A percentile compares a stretch with the other conserved stretches of the same genome.
Evolutionary conservation across 2,888 invertebrate genomes (phyloP).

Genomic region (Dasysyrphus tricinctus): DNA sequence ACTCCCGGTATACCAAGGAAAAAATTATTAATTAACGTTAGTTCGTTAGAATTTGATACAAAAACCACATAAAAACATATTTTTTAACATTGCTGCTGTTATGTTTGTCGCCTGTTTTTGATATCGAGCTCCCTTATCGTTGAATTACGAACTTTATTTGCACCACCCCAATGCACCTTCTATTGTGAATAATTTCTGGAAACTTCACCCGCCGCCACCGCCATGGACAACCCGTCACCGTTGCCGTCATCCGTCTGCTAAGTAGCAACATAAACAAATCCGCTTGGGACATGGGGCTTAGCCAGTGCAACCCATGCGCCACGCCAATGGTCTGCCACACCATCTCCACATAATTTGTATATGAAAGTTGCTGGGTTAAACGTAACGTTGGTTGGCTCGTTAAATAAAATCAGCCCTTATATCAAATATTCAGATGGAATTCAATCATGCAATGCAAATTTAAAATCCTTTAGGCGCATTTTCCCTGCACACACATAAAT

Average conservation of each 20-base stretch:
- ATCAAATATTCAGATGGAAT: conserved; percentile 76
- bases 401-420: conserved; percentile 75
- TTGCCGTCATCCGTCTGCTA: conserved; percentile 46
- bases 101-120: conserved; percentile 10
- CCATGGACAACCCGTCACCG: not conserved
- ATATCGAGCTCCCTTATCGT: conserved; percentile 4
- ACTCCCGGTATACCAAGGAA: too few relatives aligned
- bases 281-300: conserved; percentile 55
- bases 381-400: conserved; percentile 71
- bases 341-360: conserved; percentile 41
- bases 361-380: conserved; percentile 46
- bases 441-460: conserved; percentile 76
- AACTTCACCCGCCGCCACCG: not conserved
- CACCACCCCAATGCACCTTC: not conserved
- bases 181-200: not conserved
- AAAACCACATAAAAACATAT: too few relatives aligned
- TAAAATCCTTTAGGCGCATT: conserved; percentile 76
- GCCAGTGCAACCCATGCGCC: conserved; percentile 25
- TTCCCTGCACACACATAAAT: conserved; percentile 51
- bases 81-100: not conserved
- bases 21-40: too few relatives aligned
- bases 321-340: conserved; percentile 34
- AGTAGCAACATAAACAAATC: conserved; percentile 67
- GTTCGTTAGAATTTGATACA: too few relatives aligned
- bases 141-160: not conserved